A percentile compares a stretch with the other conserved stretches of the same genome.
Evolutionary conservation across 2,888 invertebrate genomes (phyloP).

Genomic region (Perizoma flavofasciatum): DNA sequence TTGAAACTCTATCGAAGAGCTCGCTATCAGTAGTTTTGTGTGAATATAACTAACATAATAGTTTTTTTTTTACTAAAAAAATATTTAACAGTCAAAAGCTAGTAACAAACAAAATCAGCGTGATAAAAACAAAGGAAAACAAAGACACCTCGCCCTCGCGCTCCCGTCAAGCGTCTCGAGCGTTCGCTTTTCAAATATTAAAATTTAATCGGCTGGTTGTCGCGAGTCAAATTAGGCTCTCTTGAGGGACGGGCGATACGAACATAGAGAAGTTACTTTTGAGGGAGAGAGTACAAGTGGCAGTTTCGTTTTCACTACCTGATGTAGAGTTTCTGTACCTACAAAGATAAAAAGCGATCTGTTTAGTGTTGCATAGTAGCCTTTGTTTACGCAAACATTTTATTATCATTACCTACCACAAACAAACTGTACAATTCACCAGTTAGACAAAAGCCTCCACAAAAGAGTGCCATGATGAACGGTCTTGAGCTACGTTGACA

Average conservation of each 20-base stretch:
- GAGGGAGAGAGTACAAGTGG: not conserved
- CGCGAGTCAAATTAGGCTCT: slow-evolving; percentile 83
- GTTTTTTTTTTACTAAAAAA: not conserved
- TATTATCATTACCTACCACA: no score
- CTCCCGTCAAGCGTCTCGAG: slow-evolving; percentile 58
- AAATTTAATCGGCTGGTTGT: slow-evolving; percentile 84
- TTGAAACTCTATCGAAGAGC: slow-evolving; percentile 4
- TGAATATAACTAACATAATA: no score
- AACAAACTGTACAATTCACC: no score
- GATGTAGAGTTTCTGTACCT: no score
- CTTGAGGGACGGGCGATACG: slow-evolving; percentile 63
- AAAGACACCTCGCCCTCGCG: slow-evolving; percentile 68
- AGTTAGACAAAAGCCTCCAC: no score
- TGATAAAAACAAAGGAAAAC: slow-evolving; percentile 61
- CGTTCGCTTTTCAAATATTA: slow-evolving; percentile 82
- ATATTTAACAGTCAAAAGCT: not conserved
- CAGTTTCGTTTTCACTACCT: not conserved
- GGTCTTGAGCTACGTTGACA: no score
- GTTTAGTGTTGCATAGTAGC: no score
- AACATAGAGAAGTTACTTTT: slow-evolving; percentile 31
- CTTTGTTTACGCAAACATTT: no score
- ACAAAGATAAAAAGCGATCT: no score
- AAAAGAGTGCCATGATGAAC: no score
- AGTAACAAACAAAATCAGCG: slow-evolving; percentile 24
- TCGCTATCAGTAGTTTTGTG: no score